A percentile compares a stretch with the other conserved stretches of the same genome.
Evolutionary conservation across 2,797 vertebrate species (phyloP).

Genomic region (Lutjanus argentimaculatus): DNA sequence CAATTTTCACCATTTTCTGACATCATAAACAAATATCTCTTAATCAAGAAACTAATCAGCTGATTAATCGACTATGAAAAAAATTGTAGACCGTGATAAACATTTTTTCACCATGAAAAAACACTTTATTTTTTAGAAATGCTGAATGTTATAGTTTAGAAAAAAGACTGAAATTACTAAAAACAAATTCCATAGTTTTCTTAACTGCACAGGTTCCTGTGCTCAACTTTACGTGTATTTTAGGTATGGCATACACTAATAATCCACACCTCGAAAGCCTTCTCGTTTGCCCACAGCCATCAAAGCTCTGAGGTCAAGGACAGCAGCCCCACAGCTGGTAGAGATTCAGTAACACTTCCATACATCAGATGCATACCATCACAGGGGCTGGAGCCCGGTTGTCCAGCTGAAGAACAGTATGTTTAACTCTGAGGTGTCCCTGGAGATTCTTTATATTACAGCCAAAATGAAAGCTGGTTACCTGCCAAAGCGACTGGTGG

Average conservation of each 20-base stretch:
- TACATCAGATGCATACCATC: neutral
- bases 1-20: too few species aligned
- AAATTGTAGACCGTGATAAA: too few species aligned
- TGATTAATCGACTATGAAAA: too few species aligned
- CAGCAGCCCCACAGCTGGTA: neutral
- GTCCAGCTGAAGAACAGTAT: constrained; percentile 6
- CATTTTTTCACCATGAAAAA: too few species aligned
- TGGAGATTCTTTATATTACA: constrained; percentile 14
- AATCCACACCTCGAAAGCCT: neutral
- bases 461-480: constrained; percentile 46
- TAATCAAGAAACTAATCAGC: too few species aligned
- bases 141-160: too few species aligned
- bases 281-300: neutral
- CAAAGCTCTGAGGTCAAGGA: neutral
- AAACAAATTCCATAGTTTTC: too few species aligned
- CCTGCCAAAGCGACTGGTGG: constrained; percentile 39
- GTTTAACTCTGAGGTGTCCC: constrained; percentile 17
- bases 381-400: neutral
- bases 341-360: neutral
- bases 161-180: too few species aligned
- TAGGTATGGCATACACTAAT: neutral
- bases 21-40: too few species aligned
- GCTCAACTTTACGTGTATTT: neutral
- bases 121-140: too few species aligned
- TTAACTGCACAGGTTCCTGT: too few species aligned